Conservation (phyloP, 1,140 invertebrate species). For the Penaeus indicus region DNA sequence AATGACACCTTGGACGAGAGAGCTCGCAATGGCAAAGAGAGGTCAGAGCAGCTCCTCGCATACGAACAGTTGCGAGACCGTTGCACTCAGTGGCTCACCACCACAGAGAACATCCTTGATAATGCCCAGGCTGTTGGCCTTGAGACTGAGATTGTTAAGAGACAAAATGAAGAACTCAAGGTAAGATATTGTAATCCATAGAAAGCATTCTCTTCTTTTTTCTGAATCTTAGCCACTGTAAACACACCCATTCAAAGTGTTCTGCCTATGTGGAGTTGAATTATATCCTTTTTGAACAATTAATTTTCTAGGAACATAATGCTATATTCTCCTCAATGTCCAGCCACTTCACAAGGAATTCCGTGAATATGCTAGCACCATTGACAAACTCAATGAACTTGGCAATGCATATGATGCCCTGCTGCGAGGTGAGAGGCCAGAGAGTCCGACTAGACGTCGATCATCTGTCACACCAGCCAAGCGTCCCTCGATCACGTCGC, state of each 20-base stretch:
- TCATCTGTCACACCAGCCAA: slow-evolving; percentile 82
- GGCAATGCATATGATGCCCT: slow-evolving; percentile 88
- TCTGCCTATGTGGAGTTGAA: neutral
- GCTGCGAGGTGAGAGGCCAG: slow-evolving; percentile 77
- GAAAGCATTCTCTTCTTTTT: neutral
- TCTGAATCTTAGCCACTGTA: neutral
- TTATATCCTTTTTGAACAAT: too few relatives aligned
- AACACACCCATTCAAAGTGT: neutral
- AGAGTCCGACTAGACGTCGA: slow-evolving; percentile 78
- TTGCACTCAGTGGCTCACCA: slow-evolving; percentile 87
- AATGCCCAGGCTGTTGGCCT: slow-evolving; percentile 86
- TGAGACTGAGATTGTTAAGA: slow-evolving; percentile 85
- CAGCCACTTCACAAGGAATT: slow-evolving; percentile 90
- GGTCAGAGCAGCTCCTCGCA: slow-evolving; percentile 85
- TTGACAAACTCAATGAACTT: slow-evolving; percentile 93
- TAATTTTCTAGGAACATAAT: too few relatives aligned
- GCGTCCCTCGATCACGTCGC: slow-evolving; percentile 72
- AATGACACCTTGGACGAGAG: slow-evolving; percentile 83
- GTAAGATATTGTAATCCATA: slow-evolving; percentile 68
- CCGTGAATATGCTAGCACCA: slow-evolving; percentile 85
- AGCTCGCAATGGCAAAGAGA: slow-evolving; percentile 83
- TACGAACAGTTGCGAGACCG: slow-evolving; percentile 88
- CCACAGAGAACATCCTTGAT: slow-evolving; percentile 80
- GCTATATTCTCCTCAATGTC: slow-evolving; percentile 45
- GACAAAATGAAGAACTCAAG: slow-evolving; percentile 88